Evolutionary conservation across 2,888 invertebrate species (phyloP).

Genomic region (Mimachlamys varia): DNA sequence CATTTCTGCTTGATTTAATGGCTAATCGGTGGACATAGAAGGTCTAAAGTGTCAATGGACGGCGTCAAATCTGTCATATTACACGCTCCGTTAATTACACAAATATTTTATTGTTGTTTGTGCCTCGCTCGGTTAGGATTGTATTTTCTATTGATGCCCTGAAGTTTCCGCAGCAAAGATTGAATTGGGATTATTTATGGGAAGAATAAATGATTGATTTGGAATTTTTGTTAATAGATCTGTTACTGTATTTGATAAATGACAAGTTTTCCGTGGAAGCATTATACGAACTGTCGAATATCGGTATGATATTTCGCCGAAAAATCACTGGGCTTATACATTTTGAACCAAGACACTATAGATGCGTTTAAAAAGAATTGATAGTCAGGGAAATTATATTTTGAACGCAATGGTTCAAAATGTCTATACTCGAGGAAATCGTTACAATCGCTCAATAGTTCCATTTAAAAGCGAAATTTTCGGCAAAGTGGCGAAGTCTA

Average conservation of each 20-base stretch:
- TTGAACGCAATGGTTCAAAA: too few species aligned
- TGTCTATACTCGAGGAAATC: too few species aligned
- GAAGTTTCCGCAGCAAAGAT: background rate
- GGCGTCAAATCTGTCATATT: background rate
- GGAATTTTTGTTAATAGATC: background rate
- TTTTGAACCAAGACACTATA: too few species aligned
- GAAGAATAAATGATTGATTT: background rate
- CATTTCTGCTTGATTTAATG: conserved; percentile 7
- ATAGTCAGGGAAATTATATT: too few species aligned
- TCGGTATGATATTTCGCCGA: too few species aligned
- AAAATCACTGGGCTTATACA: too few species aligned
- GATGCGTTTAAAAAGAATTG: too few species aligned
- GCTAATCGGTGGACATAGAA: background rate
- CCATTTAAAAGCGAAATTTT: too few species aligned
- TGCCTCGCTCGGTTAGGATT: background rate
- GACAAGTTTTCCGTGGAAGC: too few species aligned
- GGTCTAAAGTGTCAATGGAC: background rate
- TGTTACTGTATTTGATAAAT: background rate
- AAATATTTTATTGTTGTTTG: background rate
- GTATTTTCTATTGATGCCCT: background rate
- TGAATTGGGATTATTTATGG: background rate
- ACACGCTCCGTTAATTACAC: background rate
- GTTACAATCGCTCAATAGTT: too few species aligned
- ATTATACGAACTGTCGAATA: too few species aligned
- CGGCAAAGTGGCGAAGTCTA: too few species aligned